These are phyloP conservation scores for Apistogramma diplotaenia DNA, from an alignment of 2,113 vertebrate species.

Conservation along the genomic window DNA sequence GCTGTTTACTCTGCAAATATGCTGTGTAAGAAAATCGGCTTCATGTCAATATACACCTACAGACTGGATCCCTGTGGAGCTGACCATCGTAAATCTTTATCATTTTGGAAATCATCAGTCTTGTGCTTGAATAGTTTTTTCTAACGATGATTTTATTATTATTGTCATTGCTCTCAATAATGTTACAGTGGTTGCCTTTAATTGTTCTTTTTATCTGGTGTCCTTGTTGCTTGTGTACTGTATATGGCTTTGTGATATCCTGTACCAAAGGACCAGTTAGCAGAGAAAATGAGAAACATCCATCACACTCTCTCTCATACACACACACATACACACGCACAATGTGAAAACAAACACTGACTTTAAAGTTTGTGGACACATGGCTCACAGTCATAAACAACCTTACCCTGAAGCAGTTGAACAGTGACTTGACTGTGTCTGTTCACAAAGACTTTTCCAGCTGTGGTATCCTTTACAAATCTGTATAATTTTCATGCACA, in stretches of 20 bases:
- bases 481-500: not conserved
- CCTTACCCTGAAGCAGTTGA: not conserved
- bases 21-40: not conserved
- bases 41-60: not conserved
- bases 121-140: not conserved
- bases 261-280: constrained; percentile 12
- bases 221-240: not conserved
- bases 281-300: constrained; percentile 43
- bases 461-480: not conserved
- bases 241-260: constrained; percentile 13
- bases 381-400: not conserved
- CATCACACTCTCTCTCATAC: constrained; percentile 22
- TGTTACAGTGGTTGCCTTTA: not conserved
- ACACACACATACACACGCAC: not conserved
- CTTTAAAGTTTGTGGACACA: not conserved
- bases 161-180: not conserved
- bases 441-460: not conserved
- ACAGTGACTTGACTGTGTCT: not conserved
- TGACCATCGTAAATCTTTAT: not conserved
- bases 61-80: not conserved
- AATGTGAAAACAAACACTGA: not conserved
- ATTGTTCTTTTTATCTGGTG: constrained; percentile 1
- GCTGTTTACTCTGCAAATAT: not conserved
- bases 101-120: not conserved
- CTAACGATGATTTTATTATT: constrained; percentile 1